These are phyloP conservation scores for Archips xylosteana DNA, from an alignment of 2,888 invertebrate genomes.

Conservation along the genomic window DNA sequence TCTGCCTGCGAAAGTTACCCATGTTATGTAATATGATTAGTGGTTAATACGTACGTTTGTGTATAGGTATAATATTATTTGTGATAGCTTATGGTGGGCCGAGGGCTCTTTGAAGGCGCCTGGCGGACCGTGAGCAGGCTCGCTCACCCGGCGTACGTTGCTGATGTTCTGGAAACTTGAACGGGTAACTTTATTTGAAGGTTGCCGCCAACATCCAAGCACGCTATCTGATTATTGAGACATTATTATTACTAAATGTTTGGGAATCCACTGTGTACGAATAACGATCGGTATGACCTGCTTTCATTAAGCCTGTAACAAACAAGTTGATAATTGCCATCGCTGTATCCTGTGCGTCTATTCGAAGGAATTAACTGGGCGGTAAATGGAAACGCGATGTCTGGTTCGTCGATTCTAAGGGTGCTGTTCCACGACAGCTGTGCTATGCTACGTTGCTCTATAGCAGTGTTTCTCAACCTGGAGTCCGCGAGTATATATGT, in stretches of 20 bases:
- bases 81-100: constrained; percentile 50
- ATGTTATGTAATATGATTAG: background rate
- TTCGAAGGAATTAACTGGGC: too few species aligned
- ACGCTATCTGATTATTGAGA: background rate
- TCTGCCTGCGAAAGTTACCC: background rate
- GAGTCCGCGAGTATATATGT: too few species aligned
- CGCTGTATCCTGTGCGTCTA: too few species aligned
- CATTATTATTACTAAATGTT: background rate
- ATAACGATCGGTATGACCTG: too few species aligned
- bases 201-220: background rate
- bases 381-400: too few species aligned
- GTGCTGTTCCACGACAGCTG: too few species aligned
- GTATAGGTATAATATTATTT: constrained; percentile 61
- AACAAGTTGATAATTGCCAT: too few species aligned
- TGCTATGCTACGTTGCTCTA: too few species aligned
- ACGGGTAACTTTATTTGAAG: constrained; percentile 44
- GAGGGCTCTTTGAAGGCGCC: constrained; percentile 71
- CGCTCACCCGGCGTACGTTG: constrained; percentile 67
- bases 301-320: too few species aligned
- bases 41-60: constrained; percentile 43
- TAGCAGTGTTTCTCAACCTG: too few species aligned
- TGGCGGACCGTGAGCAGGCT: constrained; percentile 70
- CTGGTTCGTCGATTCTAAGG: too few species aligned
- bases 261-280: too few species aligned
- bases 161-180: constrained; percentile 78